phyloP scores from a whole-genome alignment of 2,797 vertebrate species.

The Micropoecilia bifurca region DNA sequence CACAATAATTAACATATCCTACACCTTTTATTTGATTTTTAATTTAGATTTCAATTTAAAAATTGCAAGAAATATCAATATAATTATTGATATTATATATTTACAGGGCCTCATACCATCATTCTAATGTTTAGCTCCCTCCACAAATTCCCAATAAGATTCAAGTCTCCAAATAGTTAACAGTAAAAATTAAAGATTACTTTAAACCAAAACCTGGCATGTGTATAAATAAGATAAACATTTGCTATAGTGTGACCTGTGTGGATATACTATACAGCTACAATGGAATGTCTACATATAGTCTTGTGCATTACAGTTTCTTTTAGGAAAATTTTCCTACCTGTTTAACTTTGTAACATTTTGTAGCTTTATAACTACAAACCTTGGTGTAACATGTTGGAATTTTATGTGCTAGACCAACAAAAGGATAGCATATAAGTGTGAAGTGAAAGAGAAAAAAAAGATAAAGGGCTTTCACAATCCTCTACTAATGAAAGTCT shows the following conservation, averaged over 20 bases:
- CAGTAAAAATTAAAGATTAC: not conserved
- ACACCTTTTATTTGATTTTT: not conserved
- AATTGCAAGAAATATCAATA: not conserved
- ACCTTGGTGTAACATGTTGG: not conserved
- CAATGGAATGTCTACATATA: not conserved
- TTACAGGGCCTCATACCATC: not conserved
- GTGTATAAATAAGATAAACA: not conserved
- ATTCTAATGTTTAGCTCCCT: not conserved
- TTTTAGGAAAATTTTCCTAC: not conserved
- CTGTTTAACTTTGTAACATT: not conserved
- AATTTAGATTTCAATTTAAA: not conserved
- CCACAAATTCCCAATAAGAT: not conserved
- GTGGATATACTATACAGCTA: not conserved
- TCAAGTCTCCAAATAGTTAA: not conserved
- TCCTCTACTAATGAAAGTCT: not conserved
- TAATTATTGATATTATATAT: not conserved
- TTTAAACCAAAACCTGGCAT: not conserved
- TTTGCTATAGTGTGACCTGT: not conserved
- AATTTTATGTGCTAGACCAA: not conserved
- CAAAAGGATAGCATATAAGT: not conserved
- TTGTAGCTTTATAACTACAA: not conserved
- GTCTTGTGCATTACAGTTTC: not conserved
- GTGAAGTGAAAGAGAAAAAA: not conserved
- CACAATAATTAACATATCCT: not conserved
- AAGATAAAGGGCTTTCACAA: not conserved